Evolutionary conservation across 2,797 vertebrate genomes (phyloP).

Genomic region (Gouania willdenowi): DNA sequence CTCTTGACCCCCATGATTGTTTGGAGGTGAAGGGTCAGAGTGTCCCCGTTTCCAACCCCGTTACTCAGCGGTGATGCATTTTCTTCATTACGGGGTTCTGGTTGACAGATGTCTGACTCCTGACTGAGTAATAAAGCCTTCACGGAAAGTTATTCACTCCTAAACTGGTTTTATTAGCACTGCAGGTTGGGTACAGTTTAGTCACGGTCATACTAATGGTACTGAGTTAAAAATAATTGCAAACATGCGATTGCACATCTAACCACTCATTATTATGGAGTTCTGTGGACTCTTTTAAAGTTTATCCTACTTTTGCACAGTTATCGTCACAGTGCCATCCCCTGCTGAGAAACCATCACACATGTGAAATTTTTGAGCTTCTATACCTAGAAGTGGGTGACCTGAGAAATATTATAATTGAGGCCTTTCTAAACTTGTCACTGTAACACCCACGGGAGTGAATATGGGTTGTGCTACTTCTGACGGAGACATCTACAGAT

Average conservation of each 20-base stretch:
- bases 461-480: conserved; percentile 62
- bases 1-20: conserved; percentile 67
- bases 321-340: conserved; percentile 2
- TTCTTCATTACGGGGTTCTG: conserved; percentile 53
- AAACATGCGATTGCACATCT: too few relatives aligned
- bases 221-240: too few relatives aligned
- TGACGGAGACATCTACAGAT: conserved; percentile 21
- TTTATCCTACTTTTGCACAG: conserved; percentile 6
- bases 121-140: conserved; percentile 39
- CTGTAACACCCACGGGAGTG: conserved; percentile 42
- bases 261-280: background rate
- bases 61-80: conserved; percentile 41
- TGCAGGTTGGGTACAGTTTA: too few relatives aligned
- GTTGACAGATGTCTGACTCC: conserved; percentile 27
- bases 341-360: conserved; percentile 31
- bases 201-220: too few relatives aligned
- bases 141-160: conserved; percentile 13
- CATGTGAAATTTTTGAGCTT: conserved; percentile 29
- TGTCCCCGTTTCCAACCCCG: conserved; percentile 35
- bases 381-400: conserved; percentile 72
- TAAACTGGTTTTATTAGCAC: conserved; percentile 10
- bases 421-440: conserved; percentile 60
- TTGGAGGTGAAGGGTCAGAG: conserved; percentile 53
- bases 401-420: conserved; percentile 65
- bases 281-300: background rate